phyloP scores from a whole-genome alignment of 1,140 invertebrate genomes.

The Camponotus floridanus region DNA sequence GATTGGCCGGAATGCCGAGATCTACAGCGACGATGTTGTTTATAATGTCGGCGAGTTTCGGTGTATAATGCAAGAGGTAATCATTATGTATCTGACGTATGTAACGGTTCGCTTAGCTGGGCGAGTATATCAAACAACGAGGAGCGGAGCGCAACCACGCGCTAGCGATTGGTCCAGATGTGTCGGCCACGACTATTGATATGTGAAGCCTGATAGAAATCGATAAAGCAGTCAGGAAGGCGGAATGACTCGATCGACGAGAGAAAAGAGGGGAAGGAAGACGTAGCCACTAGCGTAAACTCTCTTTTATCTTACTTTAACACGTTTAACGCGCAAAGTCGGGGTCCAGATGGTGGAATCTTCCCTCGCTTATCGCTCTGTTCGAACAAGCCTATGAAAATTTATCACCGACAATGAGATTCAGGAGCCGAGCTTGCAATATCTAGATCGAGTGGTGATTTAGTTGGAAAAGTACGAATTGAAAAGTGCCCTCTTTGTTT shows the following conservation, averaged over 20 bases:
- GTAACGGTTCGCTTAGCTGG: slow-evolving; percentile 68
- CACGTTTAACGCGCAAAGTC: slow-evolving; percentile 24
- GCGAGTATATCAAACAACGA: slow-evolving; percentile 62
- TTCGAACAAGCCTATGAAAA: slow-evolving; percentile 53
- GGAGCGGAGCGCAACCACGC: slow-evolving; percentile 43
- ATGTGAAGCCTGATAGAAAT: slow-evolving; percentile 63
- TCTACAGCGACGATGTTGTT: slow-evolving; percentile 43
- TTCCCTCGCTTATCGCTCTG: slow-evolving; percentile 40
- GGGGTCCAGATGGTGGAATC: slow-evolving; percentile 4
- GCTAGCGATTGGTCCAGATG: slow-evolving; percentile 67
- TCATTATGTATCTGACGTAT: slow-evolving; percentile 52
- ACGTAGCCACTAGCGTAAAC: slow-evolving; percentile 13
- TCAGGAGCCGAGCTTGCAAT: slow-evolving; percentile 8
- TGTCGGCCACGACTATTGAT: slow-evolving; percentile 61
- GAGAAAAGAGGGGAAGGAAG: neutral
- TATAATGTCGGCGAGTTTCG: slow-evolving; percentile 53
- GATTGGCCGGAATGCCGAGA: slow-evolving; percentile 17
- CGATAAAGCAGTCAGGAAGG: slow-evolving; percentile 67
- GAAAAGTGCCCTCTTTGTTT: neutral
- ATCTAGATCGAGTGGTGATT: slow-evolving; percentile 15
- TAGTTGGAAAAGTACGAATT: neutral
- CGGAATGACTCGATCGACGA: slow-evolving; percentile 11
- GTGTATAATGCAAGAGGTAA: slow-evolving; percentile 51
- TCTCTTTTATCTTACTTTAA: slow-evolving; percentile 5
- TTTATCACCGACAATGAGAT: slow-evolving; percentile 54